Evolutionary conservation across 2,797 vertebrate species (phyloP), one percentile per base, ranked within the genome.

Genomic region (Chrysocyon brachyurus): DNA sequence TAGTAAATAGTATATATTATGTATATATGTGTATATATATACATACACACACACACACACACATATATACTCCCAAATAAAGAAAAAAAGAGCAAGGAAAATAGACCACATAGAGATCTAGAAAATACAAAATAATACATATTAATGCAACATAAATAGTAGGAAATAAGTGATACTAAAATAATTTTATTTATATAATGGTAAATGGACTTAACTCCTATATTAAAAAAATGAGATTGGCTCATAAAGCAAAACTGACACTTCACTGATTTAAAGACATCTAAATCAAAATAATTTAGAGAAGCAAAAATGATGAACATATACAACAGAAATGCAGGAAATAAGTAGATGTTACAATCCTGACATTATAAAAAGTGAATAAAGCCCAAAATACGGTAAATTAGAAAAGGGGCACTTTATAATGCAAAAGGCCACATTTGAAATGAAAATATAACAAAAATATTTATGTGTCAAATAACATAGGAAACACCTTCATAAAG

Each of bases 201-300:
- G 5, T 33, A 64, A 77, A 15, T 78, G 17, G 72, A 7, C 1
- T 66, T 81, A 77, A 68, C 3, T 54, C 49, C 21, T 11, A 24
- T 70, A 70, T 52, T 83, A 52, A 66, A 91, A 84, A 12, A 85
- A 90, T 78, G 33, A 63, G 15, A 87, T 84, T 61, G 22, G 52
- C 66, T 72, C 3, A 28, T 33, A 70, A 92, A 83, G 16, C 64
- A 40, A 93, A 88, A 33, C 54, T 3, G 31, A 72, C 2, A 87
- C 12, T 61, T 59, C 5, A 5, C 16, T 94, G 33, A 61, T 77
- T 61, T 54, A 73, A 93, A n/a, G 15, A 85, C 36, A 61, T 12
- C 15, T n/a, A 64, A 91, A 54, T 66, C 36, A 91, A 94, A 86
- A 40, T 49, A 61, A 90, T 21, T 93, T 22, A 61, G 33, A 91